Percentiles rank a stretch among this genome's conserved stretches.
phyloP scores from a whole-genome alignment of 2,113 vertebrate species.

The Xenopus tropicalis region DNA sequence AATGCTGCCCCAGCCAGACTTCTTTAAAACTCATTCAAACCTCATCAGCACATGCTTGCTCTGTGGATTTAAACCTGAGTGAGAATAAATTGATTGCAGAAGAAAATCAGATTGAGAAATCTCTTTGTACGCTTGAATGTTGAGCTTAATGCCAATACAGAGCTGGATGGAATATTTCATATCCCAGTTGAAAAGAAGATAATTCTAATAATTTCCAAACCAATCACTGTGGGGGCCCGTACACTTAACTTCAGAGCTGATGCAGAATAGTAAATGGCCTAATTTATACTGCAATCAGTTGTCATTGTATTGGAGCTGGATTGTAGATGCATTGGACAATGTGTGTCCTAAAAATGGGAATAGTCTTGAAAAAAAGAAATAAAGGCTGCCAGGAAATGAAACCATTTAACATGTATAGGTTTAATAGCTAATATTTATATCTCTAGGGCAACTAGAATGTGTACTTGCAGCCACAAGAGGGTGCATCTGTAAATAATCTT shows the following conservation, averaged over 20 bases:
- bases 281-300: background rate
- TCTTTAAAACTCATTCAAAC: slow-evolving; percentile 15
- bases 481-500: no score
- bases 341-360: no score
- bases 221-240: background rate
- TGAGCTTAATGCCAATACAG: background rate
- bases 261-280: background rate
- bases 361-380: no score
- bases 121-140: slow-evolving; percentile 6
- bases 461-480: no score
- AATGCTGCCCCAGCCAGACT: no score
- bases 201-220: slow-evolving; percentile 8
- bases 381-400: no score
- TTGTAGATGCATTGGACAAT: no score
- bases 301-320: background rate
- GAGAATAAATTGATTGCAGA: slow-evolving; percentile 14
- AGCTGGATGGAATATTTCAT: slow-evolving; percentile 16
- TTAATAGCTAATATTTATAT: no score
- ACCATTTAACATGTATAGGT: no score
- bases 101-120: slow-evolving; percentile 16
- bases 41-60: background rate
- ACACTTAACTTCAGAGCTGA: background rate
- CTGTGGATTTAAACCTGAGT: slow-evolving; percentile 11
- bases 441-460: no score
- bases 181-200: background rate